phyloP scores from a whole-genome alignment of 2,113 vertebrate species.

The Lycaon pictus region DNA sequence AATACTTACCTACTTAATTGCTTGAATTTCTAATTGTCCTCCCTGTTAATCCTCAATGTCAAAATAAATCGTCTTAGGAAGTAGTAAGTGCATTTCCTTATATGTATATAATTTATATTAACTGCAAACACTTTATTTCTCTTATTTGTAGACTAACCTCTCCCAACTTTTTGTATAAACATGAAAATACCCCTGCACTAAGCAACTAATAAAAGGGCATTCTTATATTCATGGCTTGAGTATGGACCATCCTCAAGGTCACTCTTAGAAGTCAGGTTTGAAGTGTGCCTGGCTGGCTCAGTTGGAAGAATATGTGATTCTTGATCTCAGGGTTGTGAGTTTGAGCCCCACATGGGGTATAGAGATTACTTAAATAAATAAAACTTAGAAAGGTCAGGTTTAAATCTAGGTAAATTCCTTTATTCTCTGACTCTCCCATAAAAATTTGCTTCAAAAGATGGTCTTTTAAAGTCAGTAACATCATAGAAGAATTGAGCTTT shows the following conservation, averaged over 20 bases:
- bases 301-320: background rate
- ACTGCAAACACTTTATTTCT: conserved; percentile 8
- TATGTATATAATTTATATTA: conserved; percentile 32
- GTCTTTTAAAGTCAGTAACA: conserved; percentile 20
- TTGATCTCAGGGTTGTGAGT: background rate
- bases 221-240: background rate
- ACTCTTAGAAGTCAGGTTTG: conserved; percentile 30
- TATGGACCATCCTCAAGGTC: background rate
- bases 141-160: background rate
- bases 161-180: background rate
- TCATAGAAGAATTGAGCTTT: conserved; percentile 20
- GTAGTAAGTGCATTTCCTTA: conserved; percentile 50
- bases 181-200: conserved; percentile 25
- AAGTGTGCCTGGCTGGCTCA: background rate
- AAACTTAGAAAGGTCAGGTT: background rate
- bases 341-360: background rate
- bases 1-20: conserved; percentile 55
- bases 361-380: background rate
- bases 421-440: background rate
- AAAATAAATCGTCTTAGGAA: conserved; percentile 58
- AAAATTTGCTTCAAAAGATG: background rate
- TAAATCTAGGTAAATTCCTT: conserved; percentile 30
- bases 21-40: conserved; percentile 57
- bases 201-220: conserved; percentile 24
- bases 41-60: conserved; percentile 48